Conservation (phyloP, 2,113 vertebrate species). For the Micromys minutus region DNA sequence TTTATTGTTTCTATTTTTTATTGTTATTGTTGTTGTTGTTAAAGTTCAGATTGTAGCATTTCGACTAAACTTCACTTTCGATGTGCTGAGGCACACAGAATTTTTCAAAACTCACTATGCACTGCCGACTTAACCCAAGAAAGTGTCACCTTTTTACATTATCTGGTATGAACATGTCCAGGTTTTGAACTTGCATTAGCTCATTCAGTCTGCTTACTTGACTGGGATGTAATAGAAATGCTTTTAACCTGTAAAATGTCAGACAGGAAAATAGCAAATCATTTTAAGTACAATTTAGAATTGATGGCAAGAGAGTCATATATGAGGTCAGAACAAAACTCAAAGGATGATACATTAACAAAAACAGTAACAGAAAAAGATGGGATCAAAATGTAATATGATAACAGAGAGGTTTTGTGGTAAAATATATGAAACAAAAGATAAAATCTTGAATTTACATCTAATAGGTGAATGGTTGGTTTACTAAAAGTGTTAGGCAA, state of each 20-base stretch:
- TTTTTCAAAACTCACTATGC: not conserved
- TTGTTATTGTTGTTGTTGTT: not conserved
- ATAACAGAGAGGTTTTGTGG: not conserved
- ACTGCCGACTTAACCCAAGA: not conserved
- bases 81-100: not conserved
- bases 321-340: not conserved
- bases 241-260: not conserved
- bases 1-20: not conserved
- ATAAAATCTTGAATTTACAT: not conserved
- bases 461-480: not conserved
- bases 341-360: not conserved
- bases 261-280: not conserved
- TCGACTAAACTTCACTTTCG: not conserved
- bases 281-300: not conserved
- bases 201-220: not conserved
- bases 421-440: not conserved
- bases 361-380: not conserved
- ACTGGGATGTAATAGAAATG: not conserved
- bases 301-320: not conserved
- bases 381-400: not conserved
- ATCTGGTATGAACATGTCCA: not conserved
- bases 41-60: not conserved
- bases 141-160: not conserved
- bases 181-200: not conserved
- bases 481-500: too few species aligned